Evolutionary conservation across 2,113 vertebrate genomes (phyloP).

Genomic region (Scalopus aquaticus): DNA sequence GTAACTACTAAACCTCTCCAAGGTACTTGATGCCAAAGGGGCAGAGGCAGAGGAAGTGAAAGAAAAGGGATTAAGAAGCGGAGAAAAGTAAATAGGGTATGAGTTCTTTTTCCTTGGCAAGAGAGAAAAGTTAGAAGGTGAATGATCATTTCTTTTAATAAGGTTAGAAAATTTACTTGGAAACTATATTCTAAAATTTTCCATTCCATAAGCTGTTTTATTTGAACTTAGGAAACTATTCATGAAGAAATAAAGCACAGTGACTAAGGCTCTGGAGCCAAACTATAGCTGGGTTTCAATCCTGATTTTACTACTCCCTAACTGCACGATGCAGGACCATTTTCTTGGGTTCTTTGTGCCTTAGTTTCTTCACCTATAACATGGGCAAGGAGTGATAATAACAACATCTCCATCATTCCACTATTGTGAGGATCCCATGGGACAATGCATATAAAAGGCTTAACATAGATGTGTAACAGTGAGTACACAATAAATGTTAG

Average conservation of each 20-base stretch:
- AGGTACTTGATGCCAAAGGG: neutral
- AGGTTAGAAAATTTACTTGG: constrained; percentile 13
- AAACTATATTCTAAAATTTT: constrained; percentile 2
- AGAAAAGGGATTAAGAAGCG: neutral
- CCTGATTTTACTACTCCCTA: neutral
- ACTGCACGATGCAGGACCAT: neutral
- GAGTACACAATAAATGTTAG: neutral
- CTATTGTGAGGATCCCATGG: neutral
- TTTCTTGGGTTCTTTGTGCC: neutral
- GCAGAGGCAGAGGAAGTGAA: constrained; percentile 1
- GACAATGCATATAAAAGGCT: neutral
- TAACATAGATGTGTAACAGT: neutral
- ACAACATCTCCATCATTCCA: neutral
- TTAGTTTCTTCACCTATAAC: constrained; percentile 46
- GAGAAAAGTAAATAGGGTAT: neutral
- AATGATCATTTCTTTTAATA: constrained; percentile 37
- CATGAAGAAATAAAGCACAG: neutral
- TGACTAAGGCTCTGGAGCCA: neutral
- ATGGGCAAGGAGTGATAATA: neutral
- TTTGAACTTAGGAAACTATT: constrained; percentile 3
- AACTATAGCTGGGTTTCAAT: neutral
- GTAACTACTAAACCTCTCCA: neutral
- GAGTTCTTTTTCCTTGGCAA: constrained; percentile 2
- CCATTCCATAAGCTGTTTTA: constrained; percentile 27
- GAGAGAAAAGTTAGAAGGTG: constrained; percentile 13